Base-by-base conservation (phyloP, 2,888 invertebrate genomes). In the Leistus spinibarbis region DNA sequence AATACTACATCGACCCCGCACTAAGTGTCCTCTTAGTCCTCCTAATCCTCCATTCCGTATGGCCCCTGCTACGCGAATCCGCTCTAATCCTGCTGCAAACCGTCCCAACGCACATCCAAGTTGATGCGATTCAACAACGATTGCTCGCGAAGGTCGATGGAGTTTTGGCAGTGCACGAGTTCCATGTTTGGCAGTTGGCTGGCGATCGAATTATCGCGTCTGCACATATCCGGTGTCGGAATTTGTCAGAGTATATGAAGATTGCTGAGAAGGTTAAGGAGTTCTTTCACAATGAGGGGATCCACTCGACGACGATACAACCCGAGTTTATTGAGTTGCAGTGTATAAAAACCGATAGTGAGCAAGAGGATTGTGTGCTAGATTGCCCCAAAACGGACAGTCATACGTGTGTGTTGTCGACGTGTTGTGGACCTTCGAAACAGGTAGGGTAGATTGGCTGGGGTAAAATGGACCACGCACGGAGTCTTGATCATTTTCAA, bases 291-390 rank as follows among this genome's bases (percentile, higher is more conserved):
- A 95, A 98, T 83, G 97, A 98, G 86, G 98, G 98, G 67, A 98
- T 99, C 80, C 99, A 99, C 86, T 98, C 98, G 57, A 98, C 98
- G 20, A 99, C 99, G 27, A 98, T 99, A 83, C 98, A 99, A 84
- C 98, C 98, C 0, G 99, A 99, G 87, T 98, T 98, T 85, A 93
- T 96, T 68, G 97, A 98, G 84, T 86, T 80, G 53, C 82, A 80
- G 81, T 86, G 19, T 84, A 85, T 75, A 62, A 82, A 83, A 63
- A 24, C 63, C 3, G 81, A 85, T 87, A 79, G 85, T 85, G 24
- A 88, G 87, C 79, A 90, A 88, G 86, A 89, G 81, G 90, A 91
- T 80, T 96, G 96, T 84, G 95, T 94, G 23, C 87, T 96, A 13
- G 95, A 95, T 84, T 96, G 96, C 83, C 96, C 96, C 56, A 93